Evolutionary conservation across 2,888 invertebrate species (phyloP), one percentile per base, ranked within the genome.

Genomic region (Chromoteleia sp.): DNA sequence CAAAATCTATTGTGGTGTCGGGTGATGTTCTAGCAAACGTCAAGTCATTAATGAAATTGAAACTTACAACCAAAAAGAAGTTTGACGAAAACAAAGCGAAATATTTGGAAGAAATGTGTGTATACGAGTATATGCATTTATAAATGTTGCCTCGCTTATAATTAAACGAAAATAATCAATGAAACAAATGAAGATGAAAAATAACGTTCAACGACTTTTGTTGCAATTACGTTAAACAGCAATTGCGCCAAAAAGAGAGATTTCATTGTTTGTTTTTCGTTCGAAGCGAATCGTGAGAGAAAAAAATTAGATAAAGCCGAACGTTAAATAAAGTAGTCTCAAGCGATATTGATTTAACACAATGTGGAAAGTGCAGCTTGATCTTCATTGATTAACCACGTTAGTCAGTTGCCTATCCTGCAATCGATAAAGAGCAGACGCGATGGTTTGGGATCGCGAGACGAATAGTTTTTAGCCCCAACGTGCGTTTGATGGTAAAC

Each of bases 311-410:
- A 56, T 58, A 70, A 70, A 33, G 19, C 15, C 36, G 15, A 58
- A 48, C 59, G 29, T 50, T 50, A 59, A 71, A 71, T 48, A 50
- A n/a, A 59, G 39, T 50, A 71, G 58, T 58, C 50, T 59, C 36
- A 39, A 59, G 71, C 50, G 29, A 25, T 50, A 71, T 71, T 59
- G 71, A 71, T 71, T 71, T 71, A 71, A 59, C 71, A 71, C 59
- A 59, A 59, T 59, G 59, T 50, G 25, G 50, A 71, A 59, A 71
- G 71, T 71, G 58, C 56, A 71, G 50, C 21, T 59, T 71, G 71
- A 71, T 71, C 71, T 59, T 59, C 59, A 71, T 50, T 59, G 71
- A 71, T 71, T 59, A 59, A 59, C 48, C 6, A 39, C 50, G 36
- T 71, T 71, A 58, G 58, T 58, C 50, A 36, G 71, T 59, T 71